Evolutionary conservation across 1,140 invertebrate genomes (phyloP).

Genomic region (Trinorchestia longiramus): DNA sequence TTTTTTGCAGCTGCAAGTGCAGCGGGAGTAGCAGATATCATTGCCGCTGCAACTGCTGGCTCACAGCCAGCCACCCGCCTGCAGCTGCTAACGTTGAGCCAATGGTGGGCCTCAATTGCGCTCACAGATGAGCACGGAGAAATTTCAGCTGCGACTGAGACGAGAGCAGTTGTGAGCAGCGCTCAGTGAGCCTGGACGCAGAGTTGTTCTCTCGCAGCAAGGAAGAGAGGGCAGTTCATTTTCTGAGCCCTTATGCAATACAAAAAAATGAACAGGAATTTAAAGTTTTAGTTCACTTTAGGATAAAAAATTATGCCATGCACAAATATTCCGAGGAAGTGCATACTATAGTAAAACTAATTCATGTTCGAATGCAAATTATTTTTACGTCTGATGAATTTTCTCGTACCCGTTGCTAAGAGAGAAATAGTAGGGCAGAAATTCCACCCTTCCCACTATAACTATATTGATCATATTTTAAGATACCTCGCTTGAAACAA

Average conservation of each 20-base stretch:
- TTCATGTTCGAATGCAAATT: not conserved
- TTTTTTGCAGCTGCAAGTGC: not conserved
- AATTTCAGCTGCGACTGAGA: not conserved
- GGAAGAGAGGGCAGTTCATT: not conserved
- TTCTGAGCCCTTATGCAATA: not conserved
- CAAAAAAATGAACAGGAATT: no score
- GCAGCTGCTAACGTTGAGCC: not conserved
- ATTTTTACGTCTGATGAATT: not conserved
- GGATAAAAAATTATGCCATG: no score
- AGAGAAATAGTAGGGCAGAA: not conserved
- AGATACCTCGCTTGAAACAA: not conserved
- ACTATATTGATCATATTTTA: not conserved
- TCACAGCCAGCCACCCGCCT: not conserved
- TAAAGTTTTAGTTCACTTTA: no score
- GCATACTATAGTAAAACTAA: not conserved
- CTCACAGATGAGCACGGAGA: not conserved
- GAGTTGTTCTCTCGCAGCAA: not conserved
- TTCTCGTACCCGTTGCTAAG: not conserved
- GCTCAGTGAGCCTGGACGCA: not conserved
- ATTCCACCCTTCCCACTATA: not conserved
- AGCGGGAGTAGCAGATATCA: conserved; percentile 12
- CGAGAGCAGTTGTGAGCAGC: not conserved
- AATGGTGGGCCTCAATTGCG: not conserved
- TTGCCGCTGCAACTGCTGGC: conserved; percentile 11
- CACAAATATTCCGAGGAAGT: not conserved